Conservation (phyloP, 37 sponge, comb jelly and placozoan species). For the Haliclona indistincta region DNA sequence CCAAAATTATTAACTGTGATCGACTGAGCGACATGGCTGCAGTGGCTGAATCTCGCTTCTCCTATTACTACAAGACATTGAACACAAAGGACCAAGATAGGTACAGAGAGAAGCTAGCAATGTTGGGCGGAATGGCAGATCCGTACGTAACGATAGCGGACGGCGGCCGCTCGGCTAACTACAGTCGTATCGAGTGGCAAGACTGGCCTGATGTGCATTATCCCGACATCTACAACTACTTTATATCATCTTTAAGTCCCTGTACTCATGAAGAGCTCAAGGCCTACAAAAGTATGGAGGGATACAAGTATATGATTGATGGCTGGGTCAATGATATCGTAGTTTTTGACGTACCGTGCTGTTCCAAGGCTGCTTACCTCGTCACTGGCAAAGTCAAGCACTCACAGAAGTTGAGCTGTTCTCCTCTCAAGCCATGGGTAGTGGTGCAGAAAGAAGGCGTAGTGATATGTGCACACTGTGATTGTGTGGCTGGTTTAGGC, state of each 20-base stretch:
- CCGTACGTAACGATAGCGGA: neutral
- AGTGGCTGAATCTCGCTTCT: no score
- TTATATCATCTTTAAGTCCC: slow-evolving; percentile 29
- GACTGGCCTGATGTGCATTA: slow-evolving; percentile 55
- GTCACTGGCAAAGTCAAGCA: slow-evolving; percentile 24
- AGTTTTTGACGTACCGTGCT: neutral
- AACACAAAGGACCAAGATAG: no score
- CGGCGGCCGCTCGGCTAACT: no score
- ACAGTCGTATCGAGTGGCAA: no score
- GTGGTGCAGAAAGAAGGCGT: slow-evolving; percentile 24
- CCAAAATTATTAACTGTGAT: no score
- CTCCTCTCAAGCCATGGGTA: slow-evolving; percentile 46
- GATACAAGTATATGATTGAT: slow-evolving; percentile 32
- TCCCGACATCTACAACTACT: slow-evolving; percentile 49
- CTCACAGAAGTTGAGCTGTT: slow-evolving; percentile 32
- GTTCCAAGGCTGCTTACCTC: neutral
- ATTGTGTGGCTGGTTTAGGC: slow-evolving; percentile 64
- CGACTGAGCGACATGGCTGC: no score
- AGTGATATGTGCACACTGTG: slow-evolving; percentile 56
- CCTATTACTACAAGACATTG: no score
- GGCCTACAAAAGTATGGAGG: slow-evolving; percentile 45
- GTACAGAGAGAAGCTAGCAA: slow-evolving; percentile 8
- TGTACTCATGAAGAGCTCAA: slow-evolving; percentile 38
- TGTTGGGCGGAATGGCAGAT: neutral
- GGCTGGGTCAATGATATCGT: slow-evolving; percentile 20